Conservation (phyloP, 2,797 vertebrate species). For the Austrolebias charrua region DNA sequence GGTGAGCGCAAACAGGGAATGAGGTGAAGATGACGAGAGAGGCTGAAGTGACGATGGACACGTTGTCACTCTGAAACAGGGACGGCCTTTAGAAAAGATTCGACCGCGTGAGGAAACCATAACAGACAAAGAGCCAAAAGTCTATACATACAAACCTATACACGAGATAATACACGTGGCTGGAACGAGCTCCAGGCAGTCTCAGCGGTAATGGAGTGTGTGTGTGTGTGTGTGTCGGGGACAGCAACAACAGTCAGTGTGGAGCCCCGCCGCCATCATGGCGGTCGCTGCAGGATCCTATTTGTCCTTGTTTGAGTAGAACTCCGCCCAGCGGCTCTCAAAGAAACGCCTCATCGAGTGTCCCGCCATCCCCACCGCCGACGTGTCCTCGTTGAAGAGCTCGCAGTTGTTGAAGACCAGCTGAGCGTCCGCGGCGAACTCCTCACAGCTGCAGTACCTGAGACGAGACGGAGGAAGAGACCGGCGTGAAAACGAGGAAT, state of each 20-base stretch:
- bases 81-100: constrained; percentile 54
- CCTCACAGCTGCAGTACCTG: constrained; percentile 92
- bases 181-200: constrained; percentile 71
- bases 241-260: constrained; percentile 58
- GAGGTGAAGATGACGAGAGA: constrained; percentile 46
- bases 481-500: background rate
- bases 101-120: constrained; percentile 62
- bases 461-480: background rate
- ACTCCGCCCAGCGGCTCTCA: constrained; percentile 94
- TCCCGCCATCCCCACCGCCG: constrained; percentile 90
- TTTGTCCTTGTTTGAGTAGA: constrained; percentile 88
- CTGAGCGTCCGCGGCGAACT: constrained; percentile 90
- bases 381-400: constrained; percentile 95
- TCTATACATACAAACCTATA: constrained; percentile 82
- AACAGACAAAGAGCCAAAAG: constrained; percentile 76
- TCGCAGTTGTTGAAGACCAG: constrained; percentile 95
- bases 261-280: constrained; percentile 50
- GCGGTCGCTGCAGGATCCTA: constrained; percentile 55
- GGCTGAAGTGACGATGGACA: constrained; percentile 23
- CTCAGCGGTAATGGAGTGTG: constrained; percentile 69
- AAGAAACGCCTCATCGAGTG: constrained; percentile 91
- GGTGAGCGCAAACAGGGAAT: constrained; percentile 33
- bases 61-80: constrained; percentile 41
- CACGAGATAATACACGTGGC: constrained; percentile 70
- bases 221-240: constrained; percentile 44